Conservation (phyloP, 2,113 vertebrate genomes). For the Pungitius pungitius region DNA sequence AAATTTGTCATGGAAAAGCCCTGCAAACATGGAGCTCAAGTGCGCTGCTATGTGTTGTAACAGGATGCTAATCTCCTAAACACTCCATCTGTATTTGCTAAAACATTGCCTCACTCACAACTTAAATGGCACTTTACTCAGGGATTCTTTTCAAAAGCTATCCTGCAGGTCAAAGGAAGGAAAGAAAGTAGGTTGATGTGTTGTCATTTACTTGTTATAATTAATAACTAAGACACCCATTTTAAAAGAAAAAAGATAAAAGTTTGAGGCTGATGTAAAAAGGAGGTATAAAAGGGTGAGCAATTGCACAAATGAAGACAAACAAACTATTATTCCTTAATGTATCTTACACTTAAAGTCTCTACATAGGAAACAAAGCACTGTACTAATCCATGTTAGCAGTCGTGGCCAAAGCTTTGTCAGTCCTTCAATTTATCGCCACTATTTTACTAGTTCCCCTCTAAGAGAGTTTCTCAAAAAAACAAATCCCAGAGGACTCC, state of each 20-base stretch:
- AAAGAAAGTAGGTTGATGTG: slow-evolving; percentile 29
- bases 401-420: slow-evolving; percentile 29
- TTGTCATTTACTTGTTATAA: not conserved
- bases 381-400: not conserved
- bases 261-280: not conserved
- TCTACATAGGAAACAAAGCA: not conserved
- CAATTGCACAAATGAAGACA: not conserved
- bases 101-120: slow-evolving; percentile 67
- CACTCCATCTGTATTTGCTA: slow-evolving; percentile 73
- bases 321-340: not conserved
- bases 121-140: slow-evolving; percentile 51
- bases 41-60: slow-evolving; percentile 62
- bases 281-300: not conserved
- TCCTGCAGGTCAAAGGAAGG: slow-evolving; percentile 31
- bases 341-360: not conserved
- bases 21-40: slow-evolving; percentile 63
- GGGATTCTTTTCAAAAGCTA: slow-evolving; percentile 37
- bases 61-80: slow-evolving; percentile 72
- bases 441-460: slow-evolving; percentile 52
- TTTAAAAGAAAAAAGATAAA: not conserved
- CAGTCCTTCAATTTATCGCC: slow-evolving; percentile 35
- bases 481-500: slow-evolving; percentile 77
- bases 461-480: slow-evolving; percentile 58
- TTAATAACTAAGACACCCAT: not conserved
- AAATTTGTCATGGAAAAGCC: slow-evolving; percentile 60